Base-by-base conservation (phyloP, 2,113 vertebrate species). In the Halcyon malimbica region DNA sequence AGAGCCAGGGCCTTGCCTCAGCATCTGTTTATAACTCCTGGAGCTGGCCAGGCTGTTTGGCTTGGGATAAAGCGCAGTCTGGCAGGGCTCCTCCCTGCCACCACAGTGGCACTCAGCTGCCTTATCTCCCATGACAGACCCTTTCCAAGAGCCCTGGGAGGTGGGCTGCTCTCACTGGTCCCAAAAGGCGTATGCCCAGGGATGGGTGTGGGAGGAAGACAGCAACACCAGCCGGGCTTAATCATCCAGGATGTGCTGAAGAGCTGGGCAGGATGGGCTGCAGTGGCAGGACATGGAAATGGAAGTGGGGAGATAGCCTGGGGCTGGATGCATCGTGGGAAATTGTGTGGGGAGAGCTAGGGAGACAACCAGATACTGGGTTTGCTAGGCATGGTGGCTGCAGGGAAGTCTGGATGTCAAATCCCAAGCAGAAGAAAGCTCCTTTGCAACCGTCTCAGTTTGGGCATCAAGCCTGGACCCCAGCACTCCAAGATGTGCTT, bases 21-120 rank as follows among this genome's bases (percentile, higher is more conserved):
- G 94, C 95, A 95, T 96, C 93, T 96, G 93, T 90, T 97, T 96
- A 96, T 97, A 97, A 93, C 94, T 83, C 31, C 68, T 83, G 91
- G 94, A 95, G 63, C 39, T 69, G 78, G 78, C 71, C 62, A 37
- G 85, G 88, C 93, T 97, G 95, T 98, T 98, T 97, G 87, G 89
- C 95, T 97, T 97, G 87, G 96, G 97, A 98, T 97, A 97, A 96
- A 94, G 74, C 9, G 1, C 9, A 29, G 85, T 87, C 91, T 91
- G 94, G 86, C 71, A 77, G 91, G 94, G 39, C 82, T 81, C 94
- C 96, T 96, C 97, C 96, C 97, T 92, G 95, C 85, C 93, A 93
- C 94, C 90, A 8, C 64, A 51, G 87, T 95, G 94, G 91, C 94
- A 95, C 69, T 8, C 5, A 31, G 85, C 53, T 0, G 6, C 86